Conservation (phyloP, 64 coral and sea anemone genomes). For the Orbicella faveolata region DNA sequence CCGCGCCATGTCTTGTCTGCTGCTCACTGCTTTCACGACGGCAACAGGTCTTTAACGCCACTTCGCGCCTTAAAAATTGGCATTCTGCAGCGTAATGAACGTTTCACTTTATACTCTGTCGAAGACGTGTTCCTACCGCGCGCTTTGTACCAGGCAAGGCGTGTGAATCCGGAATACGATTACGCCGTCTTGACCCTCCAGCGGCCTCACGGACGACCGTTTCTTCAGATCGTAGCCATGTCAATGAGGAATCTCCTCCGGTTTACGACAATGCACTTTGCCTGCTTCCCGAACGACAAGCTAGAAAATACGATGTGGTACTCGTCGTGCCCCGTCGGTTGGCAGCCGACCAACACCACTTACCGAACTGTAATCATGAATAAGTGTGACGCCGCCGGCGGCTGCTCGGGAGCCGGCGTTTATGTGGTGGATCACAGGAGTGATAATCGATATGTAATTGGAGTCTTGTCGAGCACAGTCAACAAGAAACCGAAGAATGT, state of each 20-base stretch:
- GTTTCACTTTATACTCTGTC: background rate
- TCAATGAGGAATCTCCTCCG: conserved; percentile 10
- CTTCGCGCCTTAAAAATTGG: background rate
- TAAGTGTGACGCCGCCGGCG: conserved; percentile 11
- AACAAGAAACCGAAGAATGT: background rate
- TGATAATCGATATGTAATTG: conserved; percentile 18
- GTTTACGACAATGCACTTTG: background rate
- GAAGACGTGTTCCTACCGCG: background rate
- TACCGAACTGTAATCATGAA: conserved; percentile 28
- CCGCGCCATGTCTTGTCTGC: conserved; percentile 22
- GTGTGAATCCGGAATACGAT: conserved; percentile 19
- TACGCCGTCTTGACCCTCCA: conserved; percentile 3
- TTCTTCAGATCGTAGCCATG: conserved; percentile 2
- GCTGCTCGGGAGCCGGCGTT: conserved; percentile 35
- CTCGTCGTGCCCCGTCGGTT: conserved; percentile 30
- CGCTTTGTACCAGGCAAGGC: background rate
- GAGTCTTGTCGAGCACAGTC: conserved; percentile 22
- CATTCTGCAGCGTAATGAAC: conserved; percentile 11
- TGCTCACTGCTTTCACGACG: conserved; percentile 38
- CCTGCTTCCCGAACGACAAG: conserved; percentile 34
- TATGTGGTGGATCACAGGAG: background rate
- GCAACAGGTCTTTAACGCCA: background rate
- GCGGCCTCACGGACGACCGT: background rate
- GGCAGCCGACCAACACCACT: background rate
- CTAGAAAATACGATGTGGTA: conserved; percentile 34